Evolutionary conservation across 2,113 vertebrate genomes (phyloP), one percentile per base, ranked within the genome.

Genomic region (Podarcis muralis): DNA sequence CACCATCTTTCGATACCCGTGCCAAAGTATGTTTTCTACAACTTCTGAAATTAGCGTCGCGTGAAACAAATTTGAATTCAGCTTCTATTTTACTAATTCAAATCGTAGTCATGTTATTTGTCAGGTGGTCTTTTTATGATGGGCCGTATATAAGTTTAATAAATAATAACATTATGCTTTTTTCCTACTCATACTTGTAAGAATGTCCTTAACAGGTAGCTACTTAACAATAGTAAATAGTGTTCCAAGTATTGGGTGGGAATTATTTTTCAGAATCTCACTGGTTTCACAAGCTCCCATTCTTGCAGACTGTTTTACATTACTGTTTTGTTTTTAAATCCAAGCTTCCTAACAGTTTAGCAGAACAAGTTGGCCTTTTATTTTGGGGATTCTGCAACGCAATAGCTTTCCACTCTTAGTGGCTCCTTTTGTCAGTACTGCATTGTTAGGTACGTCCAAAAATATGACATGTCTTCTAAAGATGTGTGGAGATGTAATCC

Each of bases 51-150:
- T 91, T 22, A 91, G 85, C 0, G 65, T 65, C 48, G 72, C 53
- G 0, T 0, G 0, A 43, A 84, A 87, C 77, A 22, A 81, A 6
- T 62, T 93, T 76, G 62, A 78, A 75, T 53, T 37, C 87, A 4
- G 48, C 74, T 81, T 95, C 87, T 81, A 40, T 87, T 92, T 84
- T 43, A 83, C 48, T 82, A 4, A 48, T 5, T 30, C 22, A 27
- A 48, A 32, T 57, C 62, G 35, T 3, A n/a, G 15, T 62, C 13
- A 62, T 62, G 59, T 62, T 62, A 20, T 62, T 15, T 53, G 48
- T 11, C 48, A 53, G 48, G 48, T 2, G 2, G 48, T 53, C 11
- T 53, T 53, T 53, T 53, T 53, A 53, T 53, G 48, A 53, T 53
- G 11, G 48, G 48, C 48, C 12, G 48, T 12, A 53, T 53, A 12